Conservation (phyloP, 2,888 invertebrate species). For the Pyrgus malvae region DNA sequence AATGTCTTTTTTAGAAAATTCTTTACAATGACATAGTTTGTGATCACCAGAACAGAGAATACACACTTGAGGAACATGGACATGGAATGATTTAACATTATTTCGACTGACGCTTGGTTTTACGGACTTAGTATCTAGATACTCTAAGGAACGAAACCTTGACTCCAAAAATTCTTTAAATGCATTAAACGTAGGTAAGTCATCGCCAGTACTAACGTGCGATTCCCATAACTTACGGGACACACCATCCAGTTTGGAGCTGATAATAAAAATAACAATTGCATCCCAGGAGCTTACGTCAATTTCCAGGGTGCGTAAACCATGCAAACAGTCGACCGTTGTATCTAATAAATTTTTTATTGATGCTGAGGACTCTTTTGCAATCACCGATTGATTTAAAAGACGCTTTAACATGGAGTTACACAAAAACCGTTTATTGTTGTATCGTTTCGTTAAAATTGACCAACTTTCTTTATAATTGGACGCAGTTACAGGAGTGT, state of each 20-base stretch:
- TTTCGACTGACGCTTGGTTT: not conserved
- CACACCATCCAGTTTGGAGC: conserved; percentile 27
- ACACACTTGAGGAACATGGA: conserved; percentile 5
- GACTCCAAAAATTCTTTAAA: conserved; percentile 24
- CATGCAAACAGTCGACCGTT: conserved; percentile 25
- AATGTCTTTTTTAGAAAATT: conserved; percentile 3
- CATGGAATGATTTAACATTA: conserved; percentile 8
- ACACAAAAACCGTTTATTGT: conserved; percentile 29
- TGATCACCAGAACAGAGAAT: conserved; percentile 13
- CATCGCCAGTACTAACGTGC: not conserved
- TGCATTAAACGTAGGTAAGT: not conserved
- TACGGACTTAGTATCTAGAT: conserved; percentile 13
- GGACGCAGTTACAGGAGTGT: conserved; percentile 24
- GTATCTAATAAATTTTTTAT: conserved; percentile 31
- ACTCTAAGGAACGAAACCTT: conserved; percentile 17
- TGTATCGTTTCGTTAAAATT: conserved; percentile 23
- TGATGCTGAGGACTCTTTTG: conserved; percentile 12
- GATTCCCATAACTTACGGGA: conserved; percentile 31
- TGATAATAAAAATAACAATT: conserved; percentile 27
- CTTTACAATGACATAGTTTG: conserved; percentile 10
- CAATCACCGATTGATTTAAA: conserved; percentile 11
- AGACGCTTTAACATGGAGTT: conserved; percentile 28
- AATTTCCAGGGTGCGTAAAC: conserved; percentile 16
- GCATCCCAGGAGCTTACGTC: conserved; percentile 31
- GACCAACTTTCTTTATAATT: conserved; percentile 31